Conservation (phyloP, 2,113 vertebrate species). For the Acrocephalus arundinaceus region DNA sequence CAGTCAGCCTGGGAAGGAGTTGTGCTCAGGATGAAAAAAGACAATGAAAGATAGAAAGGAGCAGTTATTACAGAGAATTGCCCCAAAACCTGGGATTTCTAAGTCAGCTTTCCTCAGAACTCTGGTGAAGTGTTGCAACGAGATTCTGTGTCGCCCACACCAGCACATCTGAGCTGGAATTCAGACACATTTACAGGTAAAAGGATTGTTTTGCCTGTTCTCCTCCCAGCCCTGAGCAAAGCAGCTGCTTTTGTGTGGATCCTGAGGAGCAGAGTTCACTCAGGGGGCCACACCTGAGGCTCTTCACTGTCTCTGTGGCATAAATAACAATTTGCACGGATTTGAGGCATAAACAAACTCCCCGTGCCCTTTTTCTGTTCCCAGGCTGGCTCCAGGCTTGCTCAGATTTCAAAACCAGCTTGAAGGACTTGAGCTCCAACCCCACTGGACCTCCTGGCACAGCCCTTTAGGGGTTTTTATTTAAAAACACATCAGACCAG, state of each 20-base stretch:
- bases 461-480: background rate
- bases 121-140: background rate
- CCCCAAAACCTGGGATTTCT: background rate
- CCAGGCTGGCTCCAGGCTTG: background rate
- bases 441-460: background rate
- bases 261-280: background rate
- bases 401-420: background rate
- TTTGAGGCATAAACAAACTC: background rate
- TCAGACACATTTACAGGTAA: background rate
- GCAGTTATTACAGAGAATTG: background rate
- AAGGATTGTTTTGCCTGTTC: background rate
- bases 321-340: no score
- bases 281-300: background rate
- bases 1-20: background rate
- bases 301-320: background rate
- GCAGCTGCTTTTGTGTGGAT: background rate
- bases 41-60: background rate
- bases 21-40: background rate
- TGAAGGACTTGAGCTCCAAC: background rate
- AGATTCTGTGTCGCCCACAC: background rate
- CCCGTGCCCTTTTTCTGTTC: background rate
- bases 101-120: background rate
- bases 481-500: background rate
- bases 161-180: background rate
- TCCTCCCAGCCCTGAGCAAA: rapidly evolving